Base-by-base conservation (phyloP, 2,888 invertebrate species). In the Oscheius sp. region DNA sequence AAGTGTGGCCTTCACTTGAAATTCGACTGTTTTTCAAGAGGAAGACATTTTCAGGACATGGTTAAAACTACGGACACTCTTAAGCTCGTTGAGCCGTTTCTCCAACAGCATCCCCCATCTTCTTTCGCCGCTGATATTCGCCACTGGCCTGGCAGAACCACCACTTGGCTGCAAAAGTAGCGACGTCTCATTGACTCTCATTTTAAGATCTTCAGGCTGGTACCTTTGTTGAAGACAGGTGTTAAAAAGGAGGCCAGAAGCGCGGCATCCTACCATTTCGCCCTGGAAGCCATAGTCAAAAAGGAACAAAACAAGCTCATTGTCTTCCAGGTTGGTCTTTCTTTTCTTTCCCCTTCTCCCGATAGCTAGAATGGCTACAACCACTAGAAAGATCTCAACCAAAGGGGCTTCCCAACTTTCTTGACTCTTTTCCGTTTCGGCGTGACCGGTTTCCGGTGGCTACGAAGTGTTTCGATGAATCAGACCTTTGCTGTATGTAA, bases 201-300 rank as follows among this genome's bases (percentile, higher is more conserved):
- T 18, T 66, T 35, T 9, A 35, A 9, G 5, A 3, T 9, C 35
- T 35, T 64, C 74, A 87, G 86, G 84, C 91, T 99, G 80, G 95
- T 98, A 3, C 96, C 97, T 0, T 95, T 98, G 13, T 91, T 99
- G 70, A 94, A 94, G 88, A 96, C 96, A 52, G 94, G 96, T 88
- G 91, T 96, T 76, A 95, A 96, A 88, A 66, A 66, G 16, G 98
- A 98, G 90, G 97, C 98, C 0, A 92, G 96, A 86, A 96, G 95
- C 89, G 90, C 99, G 84, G 98, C 97, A 2, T 96, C 98, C 45
- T 99, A 98, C 89, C 99, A 99, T 89, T 91, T 97, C 89, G 96
- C 96, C 88, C 96, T 99, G 96, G 99, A 99, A 90, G 97, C 98
- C 13, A 95, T 95, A 46, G 97, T 99, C 71, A 98, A 98, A 89